These are phyloP conservation scores for Indicator indicator DNA, from an alignment of 2,113 vertebrate species.

Conservation along the genomic window DNA sequence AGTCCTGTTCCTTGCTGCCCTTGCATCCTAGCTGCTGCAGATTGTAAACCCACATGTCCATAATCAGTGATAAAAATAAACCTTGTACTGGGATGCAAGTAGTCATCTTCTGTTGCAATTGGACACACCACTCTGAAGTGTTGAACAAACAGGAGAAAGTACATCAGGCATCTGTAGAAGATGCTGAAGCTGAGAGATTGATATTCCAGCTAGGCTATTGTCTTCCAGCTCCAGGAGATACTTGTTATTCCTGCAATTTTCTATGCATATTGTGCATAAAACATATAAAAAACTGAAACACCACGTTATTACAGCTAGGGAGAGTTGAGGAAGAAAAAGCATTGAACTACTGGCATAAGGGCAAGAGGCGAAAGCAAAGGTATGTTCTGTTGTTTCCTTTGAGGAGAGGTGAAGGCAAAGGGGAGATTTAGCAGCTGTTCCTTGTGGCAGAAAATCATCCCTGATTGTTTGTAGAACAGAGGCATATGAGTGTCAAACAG, in stretches of 20 bases:
- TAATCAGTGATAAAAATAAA: constrained; percentile 37
- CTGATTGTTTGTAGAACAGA: constrained; percentile 52
- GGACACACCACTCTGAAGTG: neutral
- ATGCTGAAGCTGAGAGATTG: neutral
- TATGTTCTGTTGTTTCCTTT: constrained; percentile 10
- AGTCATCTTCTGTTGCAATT: neutral
- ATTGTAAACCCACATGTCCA: neutral
- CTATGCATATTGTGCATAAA: neutral
- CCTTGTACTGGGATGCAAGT: neutral
- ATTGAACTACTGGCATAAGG: neutral
- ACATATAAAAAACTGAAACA: constrained; percentile 9
- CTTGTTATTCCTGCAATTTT: neutral
- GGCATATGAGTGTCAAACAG: constrained; percentile 55
- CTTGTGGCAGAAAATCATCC: constrained; percentile 68
- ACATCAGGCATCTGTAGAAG: neutral
- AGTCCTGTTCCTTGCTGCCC: neutral
- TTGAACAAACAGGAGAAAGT: constrained; percentile 20
- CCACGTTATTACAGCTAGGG: neutral
- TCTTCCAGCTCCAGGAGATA: neutral
- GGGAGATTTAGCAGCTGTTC: constrained; percentile 48
- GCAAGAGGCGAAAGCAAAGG: neutral
- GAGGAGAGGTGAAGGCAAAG: constrained; percentile 52
- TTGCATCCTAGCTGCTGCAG: neutral
- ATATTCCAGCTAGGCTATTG: neutral
- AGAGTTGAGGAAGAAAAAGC: neutral